Percentiles rank a stretch among this genome's conserved stretches.
phyloP scores from a whole-genome alignment of 2,888 invertebrate genomes.

The Agrenia bidenticulata region DNA sequence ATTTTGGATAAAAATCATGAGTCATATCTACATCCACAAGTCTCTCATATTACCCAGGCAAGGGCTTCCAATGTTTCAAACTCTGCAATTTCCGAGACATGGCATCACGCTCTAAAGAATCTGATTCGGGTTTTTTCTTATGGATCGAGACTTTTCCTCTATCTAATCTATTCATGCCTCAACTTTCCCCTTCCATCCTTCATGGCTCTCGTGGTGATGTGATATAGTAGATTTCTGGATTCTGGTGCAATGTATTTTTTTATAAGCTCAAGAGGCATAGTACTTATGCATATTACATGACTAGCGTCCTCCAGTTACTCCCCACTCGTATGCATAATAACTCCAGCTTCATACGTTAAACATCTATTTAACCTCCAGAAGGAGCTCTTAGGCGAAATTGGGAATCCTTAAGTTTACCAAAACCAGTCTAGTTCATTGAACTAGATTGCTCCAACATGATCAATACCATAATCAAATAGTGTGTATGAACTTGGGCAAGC shows the following conservation, averaged over 20 bases:
- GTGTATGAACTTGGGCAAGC: not conserved
- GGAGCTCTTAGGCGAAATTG: conserved; percentile 16
- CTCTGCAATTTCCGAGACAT: not conserved
- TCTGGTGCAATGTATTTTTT: not conserved
- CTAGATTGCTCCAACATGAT: too few species aligned
- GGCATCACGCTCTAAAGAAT: conserved; percentile 5
- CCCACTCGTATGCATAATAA: conserved; percentile 13
- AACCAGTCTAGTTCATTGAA: conserved; percentile 1
- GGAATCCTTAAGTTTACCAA: conserved; percentile 7
- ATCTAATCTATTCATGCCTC: conserved; percentile 3
- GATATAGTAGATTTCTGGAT: too few species aligned
- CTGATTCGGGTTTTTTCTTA: not conserved
- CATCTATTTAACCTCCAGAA: conserved; percentile 15
- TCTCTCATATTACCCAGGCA: not conserved
- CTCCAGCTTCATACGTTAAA: conserved; percentile 7
- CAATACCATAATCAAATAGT: not conserved
- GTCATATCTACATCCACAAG: conserved; percentile 3
- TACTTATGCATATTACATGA: conserved; percentile 16
- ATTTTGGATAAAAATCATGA: conserved; percentile 17
- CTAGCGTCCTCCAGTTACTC: conserved; percentile 14
- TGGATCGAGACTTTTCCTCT: not conserved
- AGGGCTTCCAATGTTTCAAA: not conserved
- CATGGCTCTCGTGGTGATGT: not conserved
- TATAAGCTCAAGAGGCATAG: not conserved
- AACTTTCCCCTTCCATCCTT: not conserved